A percentile compares a stretch with the other conserved stretches of the same genome.
Conservation (phyloP, 2,113 vertebrate genomes). For the Malurus cyaneus region DNA sequence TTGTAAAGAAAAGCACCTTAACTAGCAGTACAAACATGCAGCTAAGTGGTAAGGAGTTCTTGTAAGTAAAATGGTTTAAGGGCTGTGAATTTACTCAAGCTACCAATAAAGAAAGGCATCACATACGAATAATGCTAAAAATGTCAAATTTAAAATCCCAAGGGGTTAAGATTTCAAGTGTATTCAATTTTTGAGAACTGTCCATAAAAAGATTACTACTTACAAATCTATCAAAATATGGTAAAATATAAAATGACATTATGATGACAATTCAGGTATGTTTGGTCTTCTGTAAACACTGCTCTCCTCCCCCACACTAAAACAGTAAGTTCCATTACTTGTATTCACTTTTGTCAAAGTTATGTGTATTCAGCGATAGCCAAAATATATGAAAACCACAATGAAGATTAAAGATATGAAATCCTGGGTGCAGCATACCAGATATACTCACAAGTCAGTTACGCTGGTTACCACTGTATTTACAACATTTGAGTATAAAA, state of each 20-base stretch:
- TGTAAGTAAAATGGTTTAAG: not conserved
- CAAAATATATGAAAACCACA: not conserved
- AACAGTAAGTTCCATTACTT: not conserved
- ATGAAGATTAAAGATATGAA: not conserved
- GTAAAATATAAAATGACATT: not conserved
- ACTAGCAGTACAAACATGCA: not conserved
- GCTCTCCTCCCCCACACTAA: not conserved
- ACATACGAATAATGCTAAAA: not conserved
- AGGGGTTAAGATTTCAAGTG: not conserved
- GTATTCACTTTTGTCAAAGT: not conserved
- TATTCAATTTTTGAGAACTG: not conserved
- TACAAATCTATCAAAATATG: not conserved
- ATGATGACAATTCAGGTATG: not conserved
- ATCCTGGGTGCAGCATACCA: not conserved
- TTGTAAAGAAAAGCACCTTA: not conserved
- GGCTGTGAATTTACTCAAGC: not conserved
- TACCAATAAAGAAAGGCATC: not conserved
- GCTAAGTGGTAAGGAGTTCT: not conserved
- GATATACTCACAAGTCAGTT: not conserved
- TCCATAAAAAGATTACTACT: not conserved
- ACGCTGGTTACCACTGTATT: not conserved
- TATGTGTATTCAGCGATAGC: not conserved
- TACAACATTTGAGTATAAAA: not conserved
- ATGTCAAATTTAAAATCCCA: not conserved
- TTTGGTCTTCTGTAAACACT: not conserved